Evolutionary conservation across 2,113 vertebrate species (phyloP).

Genomic region (Zonotrichia leucophrys): DNA sequence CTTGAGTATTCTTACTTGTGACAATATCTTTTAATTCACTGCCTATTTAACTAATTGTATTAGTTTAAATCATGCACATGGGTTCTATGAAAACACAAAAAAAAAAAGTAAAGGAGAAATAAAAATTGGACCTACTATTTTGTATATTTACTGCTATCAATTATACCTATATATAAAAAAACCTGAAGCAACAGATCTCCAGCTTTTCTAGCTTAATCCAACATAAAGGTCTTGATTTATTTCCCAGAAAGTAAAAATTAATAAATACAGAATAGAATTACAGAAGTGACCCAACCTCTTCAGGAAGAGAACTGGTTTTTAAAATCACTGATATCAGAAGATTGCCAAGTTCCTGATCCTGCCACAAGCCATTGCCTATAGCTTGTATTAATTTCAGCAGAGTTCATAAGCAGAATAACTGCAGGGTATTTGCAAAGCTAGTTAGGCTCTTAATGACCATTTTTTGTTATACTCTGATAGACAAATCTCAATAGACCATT

Average conservation of each 20-base stretch:
- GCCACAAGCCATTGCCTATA: constrained; percentile 1
- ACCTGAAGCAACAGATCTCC: background rate
- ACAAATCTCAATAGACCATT: background rate
- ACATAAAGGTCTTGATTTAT: background rate
- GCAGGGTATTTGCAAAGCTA: constrained; percentile 40
- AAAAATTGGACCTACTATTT: background rate
- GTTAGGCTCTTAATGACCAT: background rate
- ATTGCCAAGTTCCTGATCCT: constrained; percentile 18
- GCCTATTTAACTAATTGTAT: background rate
- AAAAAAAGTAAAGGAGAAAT: background rate
- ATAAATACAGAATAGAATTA: background rate
- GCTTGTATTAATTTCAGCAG: constrained; percentile 36
- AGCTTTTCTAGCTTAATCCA: background rate
- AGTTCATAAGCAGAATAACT: constrained; percentile 42
- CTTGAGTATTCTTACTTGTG: background rate
- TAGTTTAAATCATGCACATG: background rate
- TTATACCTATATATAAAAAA: background rate
- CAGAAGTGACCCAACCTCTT: background rate
- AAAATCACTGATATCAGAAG: background rate
- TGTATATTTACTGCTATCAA: background rate
- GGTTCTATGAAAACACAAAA: background rate
- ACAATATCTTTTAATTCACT: background rate
- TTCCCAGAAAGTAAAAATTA: background rate
- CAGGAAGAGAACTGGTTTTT: background rate
- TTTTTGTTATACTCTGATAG: constrained; percentile 23